These are phyloP conservation scores for Hydrolagus affinis DNA, from an alignment of 2,113 vertebrate species.

Conservation along the genomic window DNA sequence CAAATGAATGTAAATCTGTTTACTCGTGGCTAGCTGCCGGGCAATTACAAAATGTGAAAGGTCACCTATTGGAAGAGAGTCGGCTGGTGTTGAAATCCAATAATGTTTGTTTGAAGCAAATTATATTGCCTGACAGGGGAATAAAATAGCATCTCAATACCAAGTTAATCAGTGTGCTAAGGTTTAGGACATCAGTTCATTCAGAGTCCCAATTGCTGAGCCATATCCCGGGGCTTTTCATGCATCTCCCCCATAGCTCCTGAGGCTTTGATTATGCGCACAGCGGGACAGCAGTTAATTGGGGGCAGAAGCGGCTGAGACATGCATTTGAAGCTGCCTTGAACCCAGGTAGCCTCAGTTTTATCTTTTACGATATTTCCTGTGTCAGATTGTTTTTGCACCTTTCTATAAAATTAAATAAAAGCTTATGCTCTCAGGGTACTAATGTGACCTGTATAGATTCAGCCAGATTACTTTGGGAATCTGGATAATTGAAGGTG, in stretches of 20 bases:
- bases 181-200: not conserved
- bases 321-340: not conserved
- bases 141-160: not conserved
- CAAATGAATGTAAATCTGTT: constrained; percentile 29
- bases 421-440: not conserved
- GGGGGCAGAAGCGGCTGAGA: not conserved
- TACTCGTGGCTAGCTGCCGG: constrained; percentile 6
- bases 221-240: not conserved
- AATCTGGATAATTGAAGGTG: not conserved
- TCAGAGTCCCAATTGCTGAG: not conserved
- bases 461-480: not conserved
- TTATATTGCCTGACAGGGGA: not conserved
- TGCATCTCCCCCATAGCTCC: not conserved
- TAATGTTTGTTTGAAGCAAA: constrained; percentile 20
- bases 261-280: constrained; percentile 14
- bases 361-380: constrained; percentile 1
- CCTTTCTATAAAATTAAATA: not conserved
- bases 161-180: not conserved
- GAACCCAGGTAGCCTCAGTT: not conserved
- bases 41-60: constrained; percentile 2
- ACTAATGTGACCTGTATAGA: not conserved
- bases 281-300: constrained; percentile 23
- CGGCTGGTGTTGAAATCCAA: not conserved
- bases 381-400: not conserved
- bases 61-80: not conserved